Evolutionary conservation across 53 echinoderm and acorn worm species (phyloP), one percentile per base, ranked within the genome.

Genomic region (Hippasteria phrygiana): DNA sequence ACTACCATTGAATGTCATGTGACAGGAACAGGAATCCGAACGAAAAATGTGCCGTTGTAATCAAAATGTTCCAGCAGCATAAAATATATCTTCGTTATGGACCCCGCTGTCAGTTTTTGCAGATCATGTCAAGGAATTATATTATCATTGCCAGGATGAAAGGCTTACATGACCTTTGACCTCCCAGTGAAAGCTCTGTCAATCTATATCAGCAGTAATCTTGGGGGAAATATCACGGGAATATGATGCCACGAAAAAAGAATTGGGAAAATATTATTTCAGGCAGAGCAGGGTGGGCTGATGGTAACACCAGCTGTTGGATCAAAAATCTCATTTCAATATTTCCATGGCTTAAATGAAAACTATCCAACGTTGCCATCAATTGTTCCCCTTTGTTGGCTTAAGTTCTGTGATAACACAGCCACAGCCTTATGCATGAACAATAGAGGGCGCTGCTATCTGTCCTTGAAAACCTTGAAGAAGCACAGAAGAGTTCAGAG

Each of bases 221-320:
- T 28, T 0, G 11, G 56, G 11, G 35, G 14, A 43, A 46, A 53
- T 55, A 62, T 41, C 73, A 73, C 8, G 79, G 62, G 79, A 59
- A 59, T 59, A 56, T 22, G 9, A 26, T 43, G 34, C 34, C 22
- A 38, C 36, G 34, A 34, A 67, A 9, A 37, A 62, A 79, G 20
- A n/a, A 27, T 59, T 62, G 27, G 62, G 62, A 39, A 62, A 62
- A 79, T 62, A 62, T 79, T 79, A 62, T 62, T 62, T 62, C 79
- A 59, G 40, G 79, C 40, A 27, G 38, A 24, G 39, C 31, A 24
- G 37, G 14, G 24, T 8, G 10, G 11, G 36, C 17, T 79, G 79
- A 79, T 37, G 62, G 16, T 24, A 33, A 33, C 32, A 13, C 33
- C 76, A 76, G 76, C 76, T 76, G 76, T 76, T 76, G 59, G 59